phyloP scores from a whole-genome alignment of 2,113 vertebrate species.

The Climacteris rufus region DNA sequence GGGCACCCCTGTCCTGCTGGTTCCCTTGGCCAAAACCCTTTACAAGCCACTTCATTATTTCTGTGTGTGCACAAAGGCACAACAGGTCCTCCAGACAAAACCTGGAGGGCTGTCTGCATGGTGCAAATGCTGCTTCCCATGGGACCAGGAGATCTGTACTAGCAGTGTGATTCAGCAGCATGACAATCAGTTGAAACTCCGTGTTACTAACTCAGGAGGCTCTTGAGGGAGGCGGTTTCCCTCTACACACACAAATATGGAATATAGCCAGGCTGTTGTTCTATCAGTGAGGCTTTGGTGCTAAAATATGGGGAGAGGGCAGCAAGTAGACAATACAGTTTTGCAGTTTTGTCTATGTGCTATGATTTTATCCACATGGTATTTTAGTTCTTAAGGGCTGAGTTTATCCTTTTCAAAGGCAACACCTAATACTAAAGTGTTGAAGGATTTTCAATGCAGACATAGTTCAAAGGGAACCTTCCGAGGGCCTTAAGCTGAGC shows the following conservation, averaged over 20 bases:
- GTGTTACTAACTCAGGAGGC: no score
- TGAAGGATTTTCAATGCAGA: not conserved
- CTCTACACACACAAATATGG: not conserved
- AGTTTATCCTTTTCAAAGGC: not conserved
- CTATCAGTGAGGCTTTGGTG: not conserved
- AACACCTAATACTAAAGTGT: not conserved
- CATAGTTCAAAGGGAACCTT: not conserved
- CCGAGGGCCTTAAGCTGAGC: not conserved
- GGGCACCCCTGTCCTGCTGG: not conserved
- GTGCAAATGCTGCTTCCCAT: not conserved
- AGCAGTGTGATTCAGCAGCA: not conserved
- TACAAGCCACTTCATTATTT: not conserved
- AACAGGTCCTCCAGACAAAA: not conserved
- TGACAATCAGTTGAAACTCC: not conserved
- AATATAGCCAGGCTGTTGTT: not conserved
- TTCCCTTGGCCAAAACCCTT: not conserved
- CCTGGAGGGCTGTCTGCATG: not conserved
- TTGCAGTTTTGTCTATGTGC: not conserved
- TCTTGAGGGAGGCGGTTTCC: not conserved
- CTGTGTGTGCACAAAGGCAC: not conserved
- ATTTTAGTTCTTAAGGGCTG: not conserved
- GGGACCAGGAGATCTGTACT: not conserved
- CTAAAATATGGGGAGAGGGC: not conserved
- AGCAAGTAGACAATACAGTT: not conserved
- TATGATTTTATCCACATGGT: fast-evolving